phyloP scores from a whole-genome alignment of 2,113 vertebrate genomes.

The Malurus melanocephalus region DNA sequence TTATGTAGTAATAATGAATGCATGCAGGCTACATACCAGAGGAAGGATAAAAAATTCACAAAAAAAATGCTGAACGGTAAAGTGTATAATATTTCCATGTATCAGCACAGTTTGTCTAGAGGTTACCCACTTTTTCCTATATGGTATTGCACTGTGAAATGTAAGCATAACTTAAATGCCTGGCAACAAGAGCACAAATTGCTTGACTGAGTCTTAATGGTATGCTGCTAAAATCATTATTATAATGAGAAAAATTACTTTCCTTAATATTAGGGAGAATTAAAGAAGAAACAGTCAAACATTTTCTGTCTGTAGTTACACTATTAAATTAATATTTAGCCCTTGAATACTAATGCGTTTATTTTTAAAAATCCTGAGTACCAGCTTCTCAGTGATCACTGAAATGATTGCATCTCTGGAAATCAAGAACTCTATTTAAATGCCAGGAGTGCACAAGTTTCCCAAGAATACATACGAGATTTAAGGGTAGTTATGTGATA shows the following conservation, averaged over 20 bases:
- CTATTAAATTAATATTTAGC: not conserved
- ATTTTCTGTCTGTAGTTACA: not conserved
- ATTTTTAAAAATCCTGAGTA: not conserved
- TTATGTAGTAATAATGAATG: not conserved
- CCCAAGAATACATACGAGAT: not conserved
- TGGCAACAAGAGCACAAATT: not conserved
- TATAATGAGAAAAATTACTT: slow-evolving; percentile 1
- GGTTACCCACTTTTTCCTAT: not conserved
- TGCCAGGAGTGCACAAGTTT: rapidly evolving
- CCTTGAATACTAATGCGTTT: not conserved
- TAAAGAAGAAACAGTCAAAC: not conserved
- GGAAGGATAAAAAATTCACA: not conserved
- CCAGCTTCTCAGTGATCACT: not conserved
- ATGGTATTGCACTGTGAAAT: not conserved
- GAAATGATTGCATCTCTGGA: not conserved
- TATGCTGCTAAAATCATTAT: not conserved
- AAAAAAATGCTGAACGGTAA: not conserved
- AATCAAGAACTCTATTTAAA: not conserved
- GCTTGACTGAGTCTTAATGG: not conserved
- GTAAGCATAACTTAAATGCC: not conserved
- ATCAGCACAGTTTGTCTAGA: not conserved
- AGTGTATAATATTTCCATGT: not conserved
- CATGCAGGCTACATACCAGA: not conserved
- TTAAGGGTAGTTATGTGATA: not conserved
- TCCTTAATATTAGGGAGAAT: not conserved